Evolutionary conservation across 2,888 invertebrate species (phyloP), one percentile per base, ranked within the genome.

Genomic region (Leucoptera coffeella): DNA sequence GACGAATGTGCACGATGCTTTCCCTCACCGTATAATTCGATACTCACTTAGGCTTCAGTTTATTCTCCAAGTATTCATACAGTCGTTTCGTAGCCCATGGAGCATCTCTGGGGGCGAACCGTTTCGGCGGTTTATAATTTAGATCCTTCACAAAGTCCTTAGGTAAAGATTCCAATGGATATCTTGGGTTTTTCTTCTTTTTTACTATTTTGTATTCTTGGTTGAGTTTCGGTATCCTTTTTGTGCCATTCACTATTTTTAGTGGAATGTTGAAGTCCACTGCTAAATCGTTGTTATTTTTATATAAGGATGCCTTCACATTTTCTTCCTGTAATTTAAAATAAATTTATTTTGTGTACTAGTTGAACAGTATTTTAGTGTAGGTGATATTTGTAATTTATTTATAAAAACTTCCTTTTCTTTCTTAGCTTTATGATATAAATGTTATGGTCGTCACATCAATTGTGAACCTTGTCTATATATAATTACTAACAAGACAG

Each of bases 61-160:
- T 69, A 2, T 32, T 45, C 38, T 69, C 64, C 30, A 71, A 41
- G 34, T 38, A 61, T 17, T 53, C 56, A 32, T 71, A 67, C 26
- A 71, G 34, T 22, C 55, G 38, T 23, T 59, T 58, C 1, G 65
- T 69, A 12, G 51, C 50, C 71, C 71, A 71, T 0, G 60, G 40
- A 0, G 62, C 65, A 15, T 55, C 57, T 2, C 39, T 37, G 0
- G 65, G 61, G 23, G 42, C 42, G 32, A 51, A 71, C 15, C 59
- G 41, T 30, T 57, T 65, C 0, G 64, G 67, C 0, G 69, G 65
- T 15, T 61, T 65, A 22, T 64, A 65, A 20, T 52, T 57, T 43
- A 64, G 35, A 19, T 64, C 67, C 14, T 53, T 45, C 4, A 52
- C 29, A 1, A 67, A 14, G 21, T 60, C 55, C 1, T 38, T 22